A percentile compares a stretch with the other conserved stretches of the same genome.
Evolutionary conservation across 2,797 vertebrate species (phyloP).

Genomic region (Siniperca obscura): DNA sequence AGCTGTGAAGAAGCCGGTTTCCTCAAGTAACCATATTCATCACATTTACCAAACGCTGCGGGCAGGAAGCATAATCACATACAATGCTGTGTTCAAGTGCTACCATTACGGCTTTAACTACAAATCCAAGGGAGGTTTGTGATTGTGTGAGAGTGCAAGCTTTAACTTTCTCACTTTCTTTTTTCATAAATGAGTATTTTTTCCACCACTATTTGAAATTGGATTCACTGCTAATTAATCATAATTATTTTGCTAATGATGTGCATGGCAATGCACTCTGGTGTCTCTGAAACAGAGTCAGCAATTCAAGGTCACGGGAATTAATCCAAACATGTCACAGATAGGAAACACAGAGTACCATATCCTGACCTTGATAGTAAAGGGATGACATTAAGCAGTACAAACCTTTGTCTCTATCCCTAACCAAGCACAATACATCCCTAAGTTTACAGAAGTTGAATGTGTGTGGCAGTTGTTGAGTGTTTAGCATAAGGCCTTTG

Average conservation of each 20-base stretch:
- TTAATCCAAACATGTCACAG: conserved; percentile 74
- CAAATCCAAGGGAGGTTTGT: conserved; percentile 59
- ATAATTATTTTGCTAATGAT: conserved; percentile 84
- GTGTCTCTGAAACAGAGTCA: conserved; percentile 71
- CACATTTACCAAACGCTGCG: conserved; percentile 64
- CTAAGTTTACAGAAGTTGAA: neutral
- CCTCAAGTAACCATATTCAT: conserved; percentile 64
- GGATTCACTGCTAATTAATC: conserved; percentile 84
- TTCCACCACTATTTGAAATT: conserved; percentile 76
- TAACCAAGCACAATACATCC: neutral
- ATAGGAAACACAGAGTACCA: conserved; percentile 35
- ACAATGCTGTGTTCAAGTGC: conserved; percentile 64
- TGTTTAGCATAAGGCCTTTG: neutral
- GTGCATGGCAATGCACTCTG: conserved; percentile 66
- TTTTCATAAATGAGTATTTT: conserved; percentile 57
- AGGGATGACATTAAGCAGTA: conserved; percentile 7
- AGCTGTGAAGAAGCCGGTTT: conserved; percentile 45
- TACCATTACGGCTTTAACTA: conserved; percentile 55
- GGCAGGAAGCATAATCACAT: conserved; percentile 65
- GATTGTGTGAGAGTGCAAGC: conserved; percentile 67
- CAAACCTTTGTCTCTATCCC: neutral
- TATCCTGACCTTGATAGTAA: conserved; percentile 35
- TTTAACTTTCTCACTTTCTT: conserved; percentile 61
- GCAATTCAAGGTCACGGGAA: conserved; percentile 77
- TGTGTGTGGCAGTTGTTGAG: neutral